Evolutionary conservation across 2,113 vertebrate species (phyloP), one percentile per base, ranked within the genome.

Genomic region (Notothenia coriiceps): DNA sequence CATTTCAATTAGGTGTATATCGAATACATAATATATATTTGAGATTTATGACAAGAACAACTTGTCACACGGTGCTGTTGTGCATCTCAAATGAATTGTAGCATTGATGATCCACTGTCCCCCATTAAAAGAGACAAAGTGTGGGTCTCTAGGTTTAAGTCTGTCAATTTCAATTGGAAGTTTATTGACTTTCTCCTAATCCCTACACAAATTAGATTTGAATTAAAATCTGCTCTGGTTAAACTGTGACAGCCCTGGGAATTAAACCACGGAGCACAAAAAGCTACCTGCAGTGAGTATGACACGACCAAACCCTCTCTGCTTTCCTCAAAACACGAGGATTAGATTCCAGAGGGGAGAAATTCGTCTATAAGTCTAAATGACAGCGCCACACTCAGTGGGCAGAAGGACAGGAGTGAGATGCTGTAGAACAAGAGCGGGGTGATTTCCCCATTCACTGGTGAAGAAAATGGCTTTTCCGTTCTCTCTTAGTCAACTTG

Each of bases 391-490:
- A 74, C 83, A 87, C 79, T 68, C 47, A 49, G 71, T 73, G 82
- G 80, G 80, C 70, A 82, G 57, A 59, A 20, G 79, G 77, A 86
- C 76, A 77, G 71, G 52, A 86, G 46, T 40, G 63, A 65, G 72
- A 82, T 61, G 70, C 84, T 79, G 78, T 72, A 86, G 81, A 90
- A 86, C 91, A 78, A 91, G 77, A 79, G 63, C 13, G 46, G 78
- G 63, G 69, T 54, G 80, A 94, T 93, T 91, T 93, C 86, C 88
- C 80, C 90, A 89, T 92, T 92, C 93, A 94, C 64, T 92, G 89
- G 87, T 71, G 77, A 90, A 93, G 90, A 94, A 94, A 93, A 93
- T 90, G 71, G 62, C 77, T 77, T 67, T 85, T 77, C 62, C 74
- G 0, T 87, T 80, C 87, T 81, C 44, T 87, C 72, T 67, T 82